A percentile compares a stretch with the other conserved stretches of the same genome.
phyloP scores from a whole-genome alignment of 2,888 invertebrate genomes.

The Amphipyra tragopoginis region DNA sequence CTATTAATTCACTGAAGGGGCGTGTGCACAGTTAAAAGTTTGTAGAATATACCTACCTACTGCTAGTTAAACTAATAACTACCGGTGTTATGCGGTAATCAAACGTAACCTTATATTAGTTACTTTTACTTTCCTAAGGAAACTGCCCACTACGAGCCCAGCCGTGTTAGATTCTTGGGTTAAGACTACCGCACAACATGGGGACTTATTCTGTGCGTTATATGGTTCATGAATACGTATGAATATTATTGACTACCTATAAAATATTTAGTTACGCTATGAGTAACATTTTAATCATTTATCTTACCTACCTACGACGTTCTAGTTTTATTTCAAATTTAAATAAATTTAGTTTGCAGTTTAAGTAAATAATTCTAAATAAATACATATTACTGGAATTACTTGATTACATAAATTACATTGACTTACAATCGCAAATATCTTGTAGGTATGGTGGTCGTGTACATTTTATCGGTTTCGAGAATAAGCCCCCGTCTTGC shows the following conservation, averaged over 20 bases:
- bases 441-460: conserved; percentile 45
- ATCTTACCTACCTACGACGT: too few relatives aligned
- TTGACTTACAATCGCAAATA: conserved; percentile 38
- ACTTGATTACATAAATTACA: conserved; percentile 16
- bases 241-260: too few relatives aligned
- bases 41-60: background rate
- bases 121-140: conserved; percentile 75
- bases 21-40: background rate
- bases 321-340: too few relatives aligned
- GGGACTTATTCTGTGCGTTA: conserved; percentile 29
- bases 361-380: background rate
- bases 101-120: conserved; percentile 45
- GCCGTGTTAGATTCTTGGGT: conserved; percentile 21
- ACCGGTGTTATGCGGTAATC: conserved; percentile 33
- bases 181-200: conserved; percentile 9
- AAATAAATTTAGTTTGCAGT: too few relatives aligned
- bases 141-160: conserved; percentile 51
- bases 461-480: conserved; percentile 56
- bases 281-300: too few relatives aligned
- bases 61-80: conserved; percentile 16
- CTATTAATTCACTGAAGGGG: background rate
- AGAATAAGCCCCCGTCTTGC: conserved; percentile 61
- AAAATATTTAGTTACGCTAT: too few relatives aligned
- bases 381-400: conserved; percentile 10
- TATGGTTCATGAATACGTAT: background rate